Evolutionary conservation across 1,140 invertebrate genomes (phyloP), one percentile per base, ranked within the genome.

Genomic region (Nymphalis io): DNA sequence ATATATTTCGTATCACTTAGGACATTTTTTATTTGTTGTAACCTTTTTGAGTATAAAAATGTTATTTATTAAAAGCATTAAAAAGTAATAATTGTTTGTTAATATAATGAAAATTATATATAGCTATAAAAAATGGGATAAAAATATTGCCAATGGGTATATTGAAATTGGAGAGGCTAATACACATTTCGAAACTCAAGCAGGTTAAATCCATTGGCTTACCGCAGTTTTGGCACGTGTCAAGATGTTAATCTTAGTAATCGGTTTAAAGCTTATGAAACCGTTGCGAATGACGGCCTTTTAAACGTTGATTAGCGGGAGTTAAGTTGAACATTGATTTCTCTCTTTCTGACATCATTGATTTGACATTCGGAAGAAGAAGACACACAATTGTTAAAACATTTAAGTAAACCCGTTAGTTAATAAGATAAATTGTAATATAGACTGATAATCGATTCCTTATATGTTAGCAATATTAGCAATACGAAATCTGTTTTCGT

Each of bases 201-300:
- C 8, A 20, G 40, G 57, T 10, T 64, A 2, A 55, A 64, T 39
- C 42, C 39, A 55, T 63, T 63, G 27, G 18, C 13, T 55, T 55
- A 55, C 33, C 20, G 18, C 13, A 23, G 58, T 60, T 68, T 21
- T n/a, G 58, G 66, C 66, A 68, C 66, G 66, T 39, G 66, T 68
- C 59, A 40, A 51, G 58, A 68, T 68, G 16, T 53, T 60, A 59
- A 68, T 60, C 66, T 18, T 18, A 18, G 23, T 66, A 44, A 58
- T 18, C 23, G 53, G 67, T 33, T 27, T 13, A 27, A 11, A 23
- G 63, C 67, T 81, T 75, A 80, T 74, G 80, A 70, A 78, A 82
- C 70, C 55, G 57, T 67, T 40, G 6, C 62, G 57, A 69, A 75
- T 33, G 4, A 33, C 27, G 27, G 27, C 27, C 27, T 33, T 33